These are phyloP conservation scores for Bombus confusus DNA, from an alignment of 1,140 invertebrate genomes.

Conservation along the genomic window DNA sequence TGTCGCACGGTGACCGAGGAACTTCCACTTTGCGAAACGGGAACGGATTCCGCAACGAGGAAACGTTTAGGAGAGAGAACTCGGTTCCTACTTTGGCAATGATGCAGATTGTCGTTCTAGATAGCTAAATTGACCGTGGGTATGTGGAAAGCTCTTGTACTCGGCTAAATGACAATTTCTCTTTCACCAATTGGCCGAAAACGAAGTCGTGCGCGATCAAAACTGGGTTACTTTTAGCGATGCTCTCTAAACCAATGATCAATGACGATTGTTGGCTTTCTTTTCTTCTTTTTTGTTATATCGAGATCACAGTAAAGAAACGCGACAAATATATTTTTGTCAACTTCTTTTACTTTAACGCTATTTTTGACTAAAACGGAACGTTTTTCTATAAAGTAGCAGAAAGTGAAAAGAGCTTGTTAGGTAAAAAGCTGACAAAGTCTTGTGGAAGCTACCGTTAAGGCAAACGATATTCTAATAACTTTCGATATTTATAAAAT, in stretches of 20 bases:
- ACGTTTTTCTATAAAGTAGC: no score
- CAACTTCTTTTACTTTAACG: no score
- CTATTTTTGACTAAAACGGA: no score
- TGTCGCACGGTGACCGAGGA: constrained; percentile 29
- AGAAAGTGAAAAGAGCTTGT: no score
- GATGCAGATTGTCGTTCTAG: constrained; percentile 66
- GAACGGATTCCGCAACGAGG: constrained; percentile 68
- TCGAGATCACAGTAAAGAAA: background rate
- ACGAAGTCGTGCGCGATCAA: background rate
- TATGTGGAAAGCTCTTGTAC: constrained; percentile 60
- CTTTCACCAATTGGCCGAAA: constrained; percentile 15
- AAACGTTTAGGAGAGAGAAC: constrained; percentile 67
- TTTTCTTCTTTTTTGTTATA: background rate
- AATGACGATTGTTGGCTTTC: background rate
- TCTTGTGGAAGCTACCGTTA: no score
- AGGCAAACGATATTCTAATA: no score
- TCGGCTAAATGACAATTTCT: constrained; percentile 22
- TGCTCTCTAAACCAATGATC: background rate
- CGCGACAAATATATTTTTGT: background rate
- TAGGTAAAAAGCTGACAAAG: no score
- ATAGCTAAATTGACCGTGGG: constrained; percentile 71
- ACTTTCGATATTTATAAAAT: background rate
- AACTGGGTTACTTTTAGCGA: background rate
- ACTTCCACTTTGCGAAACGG: constrained; percentile 59
- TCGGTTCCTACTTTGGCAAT: constrained; percentile 49